phyloP scores from a whole-genome alignment of 2,113 vertebrate genomes.

The Malurus melanocephalus region DNA sequence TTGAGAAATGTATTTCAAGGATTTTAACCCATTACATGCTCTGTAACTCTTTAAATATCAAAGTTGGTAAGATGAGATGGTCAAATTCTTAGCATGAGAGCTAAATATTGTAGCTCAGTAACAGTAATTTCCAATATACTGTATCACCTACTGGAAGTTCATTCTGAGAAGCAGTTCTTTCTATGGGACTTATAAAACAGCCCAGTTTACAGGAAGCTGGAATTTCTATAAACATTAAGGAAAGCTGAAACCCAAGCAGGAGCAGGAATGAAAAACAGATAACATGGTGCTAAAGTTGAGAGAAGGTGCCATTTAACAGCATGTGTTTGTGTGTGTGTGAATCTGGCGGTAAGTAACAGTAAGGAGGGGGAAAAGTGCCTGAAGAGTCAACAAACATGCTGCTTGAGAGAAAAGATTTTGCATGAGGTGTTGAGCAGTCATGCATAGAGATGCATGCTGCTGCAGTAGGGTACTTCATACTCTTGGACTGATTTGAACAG shows the following conservation, averaged over 20 bases:
- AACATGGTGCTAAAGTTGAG: not conserved
- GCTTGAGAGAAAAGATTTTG: not conserved
- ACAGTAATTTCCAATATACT: not conserved
- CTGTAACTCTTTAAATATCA: not conserved
- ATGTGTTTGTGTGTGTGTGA: not conserved
- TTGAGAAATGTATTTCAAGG: not conserved
- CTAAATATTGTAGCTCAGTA: not conserved
- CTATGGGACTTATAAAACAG: not conserved
- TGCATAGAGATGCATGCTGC: not conserved
- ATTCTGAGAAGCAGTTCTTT: not conserved
- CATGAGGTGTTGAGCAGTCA: not conserved
- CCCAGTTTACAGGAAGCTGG: not conserved
- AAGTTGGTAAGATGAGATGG: not conserved
- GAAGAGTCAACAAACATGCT: not conserved
- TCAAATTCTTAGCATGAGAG: not conserved
- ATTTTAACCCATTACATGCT: not conserved
- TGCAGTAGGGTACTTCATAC: not conserved
- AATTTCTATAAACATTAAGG: not conserved
- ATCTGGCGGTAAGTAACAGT: not conserved
- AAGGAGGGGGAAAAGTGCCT: not conserved
- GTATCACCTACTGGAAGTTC: not conserved
- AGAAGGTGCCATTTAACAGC: not conserved
- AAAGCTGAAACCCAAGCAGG: not conserved
- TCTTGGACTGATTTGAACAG: not conserved
- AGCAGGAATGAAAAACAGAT: not conserved